These are phyloP conservation scores for Corythucha ciliata DNA, from an alignment of 2,888 invertebrate genomes.

Conservation along the genomic window DNA sequence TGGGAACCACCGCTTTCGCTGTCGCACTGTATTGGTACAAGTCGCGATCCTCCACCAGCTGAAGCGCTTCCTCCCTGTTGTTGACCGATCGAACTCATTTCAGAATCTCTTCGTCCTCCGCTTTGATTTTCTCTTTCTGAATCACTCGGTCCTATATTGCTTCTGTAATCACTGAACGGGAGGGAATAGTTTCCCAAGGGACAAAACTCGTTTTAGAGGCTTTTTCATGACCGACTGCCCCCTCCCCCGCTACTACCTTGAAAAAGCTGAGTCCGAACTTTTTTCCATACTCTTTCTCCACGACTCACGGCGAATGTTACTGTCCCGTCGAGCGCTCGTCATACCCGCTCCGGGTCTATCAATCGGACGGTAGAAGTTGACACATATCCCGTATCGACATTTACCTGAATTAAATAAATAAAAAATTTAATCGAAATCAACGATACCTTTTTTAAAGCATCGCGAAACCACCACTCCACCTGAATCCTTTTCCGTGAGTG, in stretches of 20 bases:
- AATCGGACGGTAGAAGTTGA: constrained; percentile 93
- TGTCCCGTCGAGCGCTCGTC: constrained; percentile 43
- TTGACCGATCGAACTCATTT: constrained; percentile 36
- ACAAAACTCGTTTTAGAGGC: not conserved
- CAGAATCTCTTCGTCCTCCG: constrained; percentile 57
- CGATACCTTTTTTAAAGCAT: too few species aligned
- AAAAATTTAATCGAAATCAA: constrained; percentile 3
- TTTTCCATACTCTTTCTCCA: constrained; percentile 89
- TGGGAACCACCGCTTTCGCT: constrained; percentile 83
- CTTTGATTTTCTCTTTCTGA: constrained; percentile 82
- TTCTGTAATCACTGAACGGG: constrained; percentile 77
- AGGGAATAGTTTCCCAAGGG: not conserved
- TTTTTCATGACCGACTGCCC: not conserved
- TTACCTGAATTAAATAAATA: constrained; percentile 49
- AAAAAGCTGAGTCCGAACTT: constrained; percentile 86
- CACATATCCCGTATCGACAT: constrained; percentile 91
- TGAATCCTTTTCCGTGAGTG: constrained; percentile 97
- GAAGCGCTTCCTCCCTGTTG: not conserved
- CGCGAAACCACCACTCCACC: too few species aligned
- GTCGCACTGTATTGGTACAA: constrained; percentile 49
- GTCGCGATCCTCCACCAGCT: constrained; percentile 17
- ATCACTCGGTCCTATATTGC: constrained; percentile 81
- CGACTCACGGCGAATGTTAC: constrained; percentile 66
- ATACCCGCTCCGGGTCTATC: constrained; percentile 52
- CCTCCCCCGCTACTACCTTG: constrained; percentile 55